Conservation (phyloP, 2,888 invertebrate species). For the Tetanocera ferruginea region DNA sequence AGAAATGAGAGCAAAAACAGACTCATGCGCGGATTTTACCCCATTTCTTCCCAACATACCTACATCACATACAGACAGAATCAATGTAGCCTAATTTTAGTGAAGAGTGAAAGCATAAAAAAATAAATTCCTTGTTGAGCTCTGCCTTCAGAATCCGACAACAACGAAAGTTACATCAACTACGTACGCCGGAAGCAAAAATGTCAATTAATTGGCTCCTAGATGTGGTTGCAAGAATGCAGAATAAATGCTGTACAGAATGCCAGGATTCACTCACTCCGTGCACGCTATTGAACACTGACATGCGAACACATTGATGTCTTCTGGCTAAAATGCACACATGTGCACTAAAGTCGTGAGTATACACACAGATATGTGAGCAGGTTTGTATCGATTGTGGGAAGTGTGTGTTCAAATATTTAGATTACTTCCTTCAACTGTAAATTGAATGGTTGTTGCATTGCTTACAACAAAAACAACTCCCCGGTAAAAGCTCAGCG, state of each 20-base stretch:
- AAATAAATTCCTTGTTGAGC: neutral
- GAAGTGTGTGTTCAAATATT: slow-evolving; percentile 9
- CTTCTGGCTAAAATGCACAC: neutral
- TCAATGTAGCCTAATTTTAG: neutral
- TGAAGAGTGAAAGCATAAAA: neutral
- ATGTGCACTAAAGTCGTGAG: neutral
- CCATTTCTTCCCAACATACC: too few relatives aligned
- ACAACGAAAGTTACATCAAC: neutral
- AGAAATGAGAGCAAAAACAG: too few relatives aligned
- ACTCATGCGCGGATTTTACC: too few relatives aligned
- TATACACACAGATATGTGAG: neutral
- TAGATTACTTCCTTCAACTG: slow-evolving; percentile 6
- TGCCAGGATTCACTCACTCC: neutral
- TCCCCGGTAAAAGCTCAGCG: neutral
- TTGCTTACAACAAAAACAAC: neutral
- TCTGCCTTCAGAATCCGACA: neutral
- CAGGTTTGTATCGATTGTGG: neutral
- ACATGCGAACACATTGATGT: too few relatives aligned
- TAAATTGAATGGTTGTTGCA: neutral
- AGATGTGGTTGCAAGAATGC: slow-evolving; percentile 36
- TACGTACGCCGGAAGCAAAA: slow-evolving; percentile 48
- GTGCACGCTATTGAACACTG: neutral
- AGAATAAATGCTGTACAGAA: neutral
- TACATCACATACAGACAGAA: neutral
- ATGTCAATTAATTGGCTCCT: slow-evolving; percentile 56